Conservation (phyloP, 1,140 invertebrate species). For the Episyrphus balteatus region DNA sequence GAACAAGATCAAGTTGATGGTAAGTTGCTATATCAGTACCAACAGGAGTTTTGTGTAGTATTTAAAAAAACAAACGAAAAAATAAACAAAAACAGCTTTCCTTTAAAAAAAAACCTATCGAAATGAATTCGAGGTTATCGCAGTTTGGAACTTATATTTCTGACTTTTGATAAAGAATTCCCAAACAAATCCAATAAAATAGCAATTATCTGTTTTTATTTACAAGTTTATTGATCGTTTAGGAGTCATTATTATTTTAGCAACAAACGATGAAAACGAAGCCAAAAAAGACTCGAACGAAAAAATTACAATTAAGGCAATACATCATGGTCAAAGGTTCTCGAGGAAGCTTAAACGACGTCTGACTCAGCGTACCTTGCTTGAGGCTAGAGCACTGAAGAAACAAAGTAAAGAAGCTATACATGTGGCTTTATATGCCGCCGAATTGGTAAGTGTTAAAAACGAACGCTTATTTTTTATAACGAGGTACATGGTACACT, state of each 20-base stretch:
- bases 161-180: background rate
- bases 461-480: too few species aligned
- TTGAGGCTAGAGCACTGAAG: slow-evolving; percentile 62
- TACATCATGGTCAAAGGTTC: slow-evolving; percentile 61
- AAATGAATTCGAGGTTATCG: slow-evolving; percentile 6
- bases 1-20: slow-evolving; percentile 47
- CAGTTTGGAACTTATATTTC: background rate
- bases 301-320: slow-evolving; percentile 46
- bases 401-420: slow-evolving; percentile 67
- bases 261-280: slow-evolving; percentile 14
- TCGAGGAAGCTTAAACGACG: slow-evolving; percentile 56
- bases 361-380: slow-evolving; percentile 58
- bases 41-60: background rate
- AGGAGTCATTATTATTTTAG: slow-evolving; percentile 6
- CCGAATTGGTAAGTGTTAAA: slow-evolving; percentile 54
- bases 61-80: too few species aligned
- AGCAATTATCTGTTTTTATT: background rate
- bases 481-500: too few species aligned
- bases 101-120: too few species aligned
- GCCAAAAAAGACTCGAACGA: slow-evolving; percentile 24
- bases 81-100: too few species aligned
- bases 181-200: background rate
- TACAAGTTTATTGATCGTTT: background rate
- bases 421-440: slow-evolving; percentile 59
- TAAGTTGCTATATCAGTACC: slow-evolving; percentile 31